Evolutionary conservation across 2,797 vertebrate species (phyloP).

Genomic region (Tenualosa thibaudeaui): DNA sequence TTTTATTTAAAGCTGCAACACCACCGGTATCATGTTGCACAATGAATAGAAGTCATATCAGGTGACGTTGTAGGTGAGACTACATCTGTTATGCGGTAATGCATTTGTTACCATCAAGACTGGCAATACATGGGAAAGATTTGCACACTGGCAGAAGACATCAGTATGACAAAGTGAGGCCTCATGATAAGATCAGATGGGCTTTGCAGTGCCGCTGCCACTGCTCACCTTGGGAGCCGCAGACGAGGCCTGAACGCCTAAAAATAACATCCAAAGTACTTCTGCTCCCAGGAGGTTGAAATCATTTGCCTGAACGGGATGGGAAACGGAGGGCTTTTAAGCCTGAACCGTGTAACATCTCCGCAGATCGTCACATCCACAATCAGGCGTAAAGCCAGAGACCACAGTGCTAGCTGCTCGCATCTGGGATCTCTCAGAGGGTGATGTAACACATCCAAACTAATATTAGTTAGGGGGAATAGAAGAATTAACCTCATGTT

Average conservation of each 20-base stretch:
- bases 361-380: conserved; percentile 43
- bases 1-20: neutral
- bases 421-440: conserved; percentile 36
- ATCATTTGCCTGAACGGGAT: conserved; percentile 63
- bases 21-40: neutral
- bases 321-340: conserved; percentile 61
- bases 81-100: neutral
- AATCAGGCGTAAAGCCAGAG: conserved; percentile 40
- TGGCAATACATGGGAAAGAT: neutral
- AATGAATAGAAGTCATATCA: neutral
- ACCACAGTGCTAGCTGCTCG: neutral
- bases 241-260: conserved; percentile 67
- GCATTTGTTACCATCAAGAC: neutral
- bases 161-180: conserved; percentile 33
- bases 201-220: conserved; percentile 34
- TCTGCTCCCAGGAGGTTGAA: conserved; percentile 56
- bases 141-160: conserved; percentile 10
- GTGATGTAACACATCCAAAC: conserved; percentile 39
- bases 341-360: conserved; percentile 54
- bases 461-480: conserved; percentile 16
- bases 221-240: conserved; percentile 63
- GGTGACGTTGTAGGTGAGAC: too few species aligned
- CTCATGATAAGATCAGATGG: conserved; percentile 58
- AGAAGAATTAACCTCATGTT: conserved; percentile 8
- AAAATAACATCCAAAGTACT: conserved; percentile 68